A percentile compares a stretch with the other conserved stretches of the same genome.
These are phyloP conservation scores for Cistogaster globosa DNA, from an alignment of 2,888 invertebrate species.

Conservation along the genomic window DNA sequence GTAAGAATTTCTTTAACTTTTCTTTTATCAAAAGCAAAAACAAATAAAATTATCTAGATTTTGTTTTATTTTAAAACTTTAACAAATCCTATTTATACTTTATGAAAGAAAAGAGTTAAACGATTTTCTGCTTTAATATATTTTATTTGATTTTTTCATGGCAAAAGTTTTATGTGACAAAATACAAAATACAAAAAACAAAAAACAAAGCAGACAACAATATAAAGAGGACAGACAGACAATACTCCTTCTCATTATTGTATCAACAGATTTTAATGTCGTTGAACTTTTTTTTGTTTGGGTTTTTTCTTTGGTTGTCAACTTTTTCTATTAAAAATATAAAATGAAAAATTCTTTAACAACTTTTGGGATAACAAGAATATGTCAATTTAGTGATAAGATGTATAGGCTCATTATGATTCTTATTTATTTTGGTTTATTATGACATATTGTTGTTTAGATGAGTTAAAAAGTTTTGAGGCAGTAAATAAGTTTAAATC, in stretches of 20 bases:
- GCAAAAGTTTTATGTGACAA: conserved; percentile 12
- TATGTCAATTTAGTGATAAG: conserved; percentile 54
- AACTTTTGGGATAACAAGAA: conserved; percentile 35
- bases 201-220: conserved; percentile 19
- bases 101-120: conserved; percentile 48
- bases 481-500: not conserved
- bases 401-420: conserved; percentile 29
- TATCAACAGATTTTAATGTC: conserved; percentile 46
- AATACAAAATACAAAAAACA: conserved; percentile 39
- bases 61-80: conserved; percentile 34
- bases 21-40: not conserved
- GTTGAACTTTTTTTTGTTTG: conserved; percentile 52
- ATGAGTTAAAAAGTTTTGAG: not conserved
- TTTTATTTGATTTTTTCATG: conserved; percentile 22
- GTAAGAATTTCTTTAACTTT: not conserved
- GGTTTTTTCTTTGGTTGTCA: not conserved
- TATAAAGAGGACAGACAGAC: conserved; percentile 1
- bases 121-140: conserved; percentile 62
- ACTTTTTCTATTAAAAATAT: conserved; percentile 41
- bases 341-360: conserved; percentile 32
- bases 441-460: not conserved
- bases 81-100: conserved; percentile 15
- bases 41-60: conserved; percentile 44
- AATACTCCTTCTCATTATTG: conserved; percentile 4
- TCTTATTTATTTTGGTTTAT: conserved; percentile 17